Evolutionary conservation across 2,888 invertebrate genomes (phyloP).

Genomic region (Agrochola lota): DNA sequence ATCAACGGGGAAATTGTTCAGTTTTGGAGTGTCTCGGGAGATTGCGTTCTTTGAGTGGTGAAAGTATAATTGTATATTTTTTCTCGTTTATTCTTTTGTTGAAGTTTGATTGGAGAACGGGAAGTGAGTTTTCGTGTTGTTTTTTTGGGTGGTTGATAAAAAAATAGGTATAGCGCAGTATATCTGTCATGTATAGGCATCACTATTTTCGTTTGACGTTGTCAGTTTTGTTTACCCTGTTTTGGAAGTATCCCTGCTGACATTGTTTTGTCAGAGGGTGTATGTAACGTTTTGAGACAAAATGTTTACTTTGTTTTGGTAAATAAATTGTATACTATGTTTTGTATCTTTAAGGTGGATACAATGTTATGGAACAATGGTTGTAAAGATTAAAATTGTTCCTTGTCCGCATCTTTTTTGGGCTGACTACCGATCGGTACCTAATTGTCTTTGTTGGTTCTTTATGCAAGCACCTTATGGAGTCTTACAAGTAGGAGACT

Average conservation of each 20-base stretch:
- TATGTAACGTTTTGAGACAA: too few relatives aligned
- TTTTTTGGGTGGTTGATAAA: constrained; percentile 11
- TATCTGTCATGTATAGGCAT: not conserved
- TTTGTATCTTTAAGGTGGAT: too few relatives aligned
- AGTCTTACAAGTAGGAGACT: not conserved
- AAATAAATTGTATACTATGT: too few relatives aligned
- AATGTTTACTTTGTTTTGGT: too few relatives aligned
- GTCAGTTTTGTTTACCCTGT: too few relatives aligned
- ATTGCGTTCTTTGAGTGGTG: constrained; percentile 38
- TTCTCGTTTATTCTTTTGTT: constrained; percentile 28
- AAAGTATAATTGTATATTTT: constrained; percentile 46
- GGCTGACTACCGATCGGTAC: not conserved
- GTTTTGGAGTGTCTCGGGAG: constrained; percentile 51
- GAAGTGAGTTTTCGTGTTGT: constrained; percentile 45
- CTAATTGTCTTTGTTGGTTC: not conserved
- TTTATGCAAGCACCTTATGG: not conserved
- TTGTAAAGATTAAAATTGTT: too few relatives aligned
- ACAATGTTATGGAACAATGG: too few relatives aligned
- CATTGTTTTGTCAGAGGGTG: too few relatives aligned
- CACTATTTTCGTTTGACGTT: not conserved
- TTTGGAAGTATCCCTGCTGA: too few relatives aligned
- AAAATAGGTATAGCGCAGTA: too few relatives aligned
- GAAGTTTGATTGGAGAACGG: constrained; percentile 33
- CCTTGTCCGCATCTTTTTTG: too few relatives aligned
- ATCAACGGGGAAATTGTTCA: constrained; percentile 52